These are phyloP conservation scores for Dufourea novaeangliae DNA, from an alignment of 1,140 invertebrate genomes.

Conservation along the genomic window DNA sequence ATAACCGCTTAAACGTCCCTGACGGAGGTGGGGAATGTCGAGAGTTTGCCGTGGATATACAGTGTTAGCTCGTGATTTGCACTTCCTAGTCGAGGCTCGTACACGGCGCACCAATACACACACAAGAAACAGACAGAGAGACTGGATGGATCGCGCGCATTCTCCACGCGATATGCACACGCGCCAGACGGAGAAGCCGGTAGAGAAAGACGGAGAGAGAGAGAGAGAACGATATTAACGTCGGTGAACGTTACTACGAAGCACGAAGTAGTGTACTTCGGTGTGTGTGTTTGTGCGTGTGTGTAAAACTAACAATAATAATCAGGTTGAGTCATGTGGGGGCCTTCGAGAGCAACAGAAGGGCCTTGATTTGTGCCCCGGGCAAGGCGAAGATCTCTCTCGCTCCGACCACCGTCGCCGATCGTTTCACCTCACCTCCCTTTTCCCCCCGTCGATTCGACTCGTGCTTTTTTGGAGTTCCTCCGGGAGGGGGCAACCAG, in stretches of 20 bases:
- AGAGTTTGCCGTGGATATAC: constrained; percentile 59
- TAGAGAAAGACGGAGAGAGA: neutral
- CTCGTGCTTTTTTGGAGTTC: constrained; percentile 63
- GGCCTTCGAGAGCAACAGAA: constrained; percentile 72
- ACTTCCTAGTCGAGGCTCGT: constrained; percentile 76
- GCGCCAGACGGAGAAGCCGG: neutral
- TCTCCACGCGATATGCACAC: neutral
- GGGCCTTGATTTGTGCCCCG: constrained; percentile 77
- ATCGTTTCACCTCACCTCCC: constrained; percentile 51
- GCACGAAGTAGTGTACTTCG: no score
- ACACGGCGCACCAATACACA: constrained; percentile 42
- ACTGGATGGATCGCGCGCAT: neutral
- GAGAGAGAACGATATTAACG: constrained; percentile 12
- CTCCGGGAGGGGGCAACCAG: neutral
- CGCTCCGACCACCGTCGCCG: constrained; percentile 49
- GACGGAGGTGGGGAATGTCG: constrained; percentile 77
- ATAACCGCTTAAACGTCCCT: constrained; percentile 78
- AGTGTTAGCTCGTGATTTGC: constrained; percentile 65
- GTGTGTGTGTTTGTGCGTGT: constrained; percentile 6
- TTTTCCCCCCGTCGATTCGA: constrained; percentile 44
- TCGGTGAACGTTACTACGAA: constrained; percentile 16
- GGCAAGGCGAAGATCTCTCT: constrained; percentile 75
- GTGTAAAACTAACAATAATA: constrained; percentile 71
- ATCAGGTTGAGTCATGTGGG: constrained; percentile 75
- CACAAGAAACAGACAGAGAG: no score